These are phyloP conservation scores for Clarias magur DNA, from an alignment of 2,113 vertebrate species.

Conservation along the genomic window DNA sequence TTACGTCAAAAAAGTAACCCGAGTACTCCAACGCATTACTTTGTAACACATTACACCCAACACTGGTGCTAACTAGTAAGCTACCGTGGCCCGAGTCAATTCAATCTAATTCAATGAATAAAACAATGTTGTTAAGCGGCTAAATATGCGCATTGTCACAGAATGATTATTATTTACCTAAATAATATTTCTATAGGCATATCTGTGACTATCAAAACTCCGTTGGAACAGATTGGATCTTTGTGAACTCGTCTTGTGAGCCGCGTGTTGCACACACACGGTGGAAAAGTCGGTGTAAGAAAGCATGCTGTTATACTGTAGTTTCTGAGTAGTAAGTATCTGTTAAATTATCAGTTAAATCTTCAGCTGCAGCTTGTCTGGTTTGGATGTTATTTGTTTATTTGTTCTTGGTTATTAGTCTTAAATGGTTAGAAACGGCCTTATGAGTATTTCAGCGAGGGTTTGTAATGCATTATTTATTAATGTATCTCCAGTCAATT, in stretches of 20 bases:
- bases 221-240: not conserved
- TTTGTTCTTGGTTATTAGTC: not conserved
- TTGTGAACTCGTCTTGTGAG: not conserved
- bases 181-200: not conserved
- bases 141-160: not conserved
- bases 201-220: not conserved
- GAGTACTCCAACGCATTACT: no score
- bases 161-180: not conserved
- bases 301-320: not conserved
- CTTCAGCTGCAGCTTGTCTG: not conserved
- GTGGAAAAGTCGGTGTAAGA: not conserved
- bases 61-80: no score
- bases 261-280: no score
- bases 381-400: not conserved
- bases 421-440: not conserved
- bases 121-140: not conserved
- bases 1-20: no score
- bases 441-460: not conserved
- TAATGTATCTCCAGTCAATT: not conserved
- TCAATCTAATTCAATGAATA: not conserved
- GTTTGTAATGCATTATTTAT: constrained; percentile 23
- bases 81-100: no score
- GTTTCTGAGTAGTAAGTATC: no score
- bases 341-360: not conserved
- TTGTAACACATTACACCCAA: no score